Evolutionary conservation across 2,797 vertebrate species (phyloP).

Genomic region (Gymnoscopelus microlampas): DNA sequence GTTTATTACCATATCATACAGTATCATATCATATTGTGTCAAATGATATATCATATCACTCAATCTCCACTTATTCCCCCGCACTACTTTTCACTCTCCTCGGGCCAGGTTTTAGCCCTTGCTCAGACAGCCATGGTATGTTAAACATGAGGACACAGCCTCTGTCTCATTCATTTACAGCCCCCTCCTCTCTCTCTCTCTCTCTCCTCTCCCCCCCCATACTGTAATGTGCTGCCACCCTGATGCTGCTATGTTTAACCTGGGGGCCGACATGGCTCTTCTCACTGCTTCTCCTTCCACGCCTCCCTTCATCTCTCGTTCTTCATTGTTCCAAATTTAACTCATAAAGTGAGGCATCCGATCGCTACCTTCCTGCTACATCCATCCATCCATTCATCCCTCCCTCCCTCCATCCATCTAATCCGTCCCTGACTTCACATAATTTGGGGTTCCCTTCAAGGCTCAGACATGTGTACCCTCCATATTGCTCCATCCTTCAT

Average conservation of each 20-base stretch:
- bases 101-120: constrained; percentile 22
- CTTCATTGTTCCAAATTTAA: too few relatives aligned
- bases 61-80: too few relatives aligned
- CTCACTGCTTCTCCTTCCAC: constrained; percentile 32
- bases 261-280: constrained; percentile 51
- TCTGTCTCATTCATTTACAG: constrained; percentile 43
- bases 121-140: constrained; percentile 43
- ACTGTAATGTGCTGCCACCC: constrained; percentile 18
- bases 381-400: constrained; percentile 32
- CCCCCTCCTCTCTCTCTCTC: constrained; percentile 27
- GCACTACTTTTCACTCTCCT: constrained; percentile 10
- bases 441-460: constrained; percentile 41
- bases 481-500: not conserved
- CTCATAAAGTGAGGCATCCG: too few relatives aligned
- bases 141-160: constrained; percentile 60
- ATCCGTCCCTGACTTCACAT: constrained; percentile 30
- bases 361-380: constrained; percentile 36
- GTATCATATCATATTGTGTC: too few relatives aligned
- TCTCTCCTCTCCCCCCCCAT: constrained; percentile 6
- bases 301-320: too few relatives aligned
- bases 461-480: constrained; percentile 23
- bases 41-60: too few relatives aligned
- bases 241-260: constrained; percentile 48
- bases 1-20: too few relatives aligned
- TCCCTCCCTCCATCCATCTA: constrained; percentile 27